Conservation (phyloP, 2,113 vertebrate genomes). For the Nothobranchius furzeri region DNA sequence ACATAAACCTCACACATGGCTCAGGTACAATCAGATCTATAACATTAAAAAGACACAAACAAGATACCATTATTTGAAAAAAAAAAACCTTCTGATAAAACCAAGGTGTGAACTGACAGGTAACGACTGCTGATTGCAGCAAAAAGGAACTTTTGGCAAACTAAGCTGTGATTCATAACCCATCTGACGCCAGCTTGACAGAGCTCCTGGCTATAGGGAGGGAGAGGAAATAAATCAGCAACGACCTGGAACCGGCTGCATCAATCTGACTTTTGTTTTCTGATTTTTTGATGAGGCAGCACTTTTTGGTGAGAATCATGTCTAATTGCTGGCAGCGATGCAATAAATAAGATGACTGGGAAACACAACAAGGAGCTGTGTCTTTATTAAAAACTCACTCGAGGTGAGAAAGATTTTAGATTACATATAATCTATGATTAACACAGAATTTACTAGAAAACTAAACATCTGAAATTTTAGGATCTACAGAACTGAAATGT, state of each 20-base stretch:
- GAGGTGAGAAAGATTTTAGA: slow-evolving; percentile 15
- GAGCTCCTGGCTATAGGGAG: slow-evolving; percentile 56
- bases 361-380: slow-evolving; percentile 9
- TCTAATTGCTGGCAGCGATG: slow-evolving; percentile 20
- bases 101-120: slow-evolving; percentile 58
- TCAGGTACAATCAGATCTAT: not conserved
- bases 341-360: slow-evolving; percentile 4
- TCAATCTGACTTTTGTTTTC: slow-evolving; percentile 57
- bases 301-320: slow-evolving; percentile 26
- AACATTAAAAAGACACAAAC: too few relatives aligned
- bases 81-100: slow-evolving; percentile 15
- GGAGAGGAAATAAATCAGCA: slow-evolving; percentile 46
- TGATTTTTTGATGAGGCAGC: slow-evolving; percentile 28
- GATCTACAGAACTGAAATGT: slow-evolving; percentile 25
- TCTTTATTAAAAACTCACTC: not conserved
- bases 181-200: slow-evolving; percentile 69
- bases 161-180: slow-evolving; percentile 50
- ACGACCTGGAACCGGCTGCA: slow-evolving; percentile 56
- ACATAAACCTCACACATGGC: slow-evolving; percentile 23
- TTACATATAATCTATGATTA: slow-evolving; percentile 12
- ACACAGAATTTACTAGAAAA: not conserved
- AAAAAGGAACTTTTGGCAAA: slow-evolving; percentile 69
- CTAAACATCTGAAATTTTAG: slow-evolving; percentile 5
- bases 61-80: too few relatives aligned
- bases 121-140: slow-evolving; percentile 51